phyloP scores from a whole-genome alignment of 2,797 vertebrate genomes.

The Zalophus californianus region DNA sequence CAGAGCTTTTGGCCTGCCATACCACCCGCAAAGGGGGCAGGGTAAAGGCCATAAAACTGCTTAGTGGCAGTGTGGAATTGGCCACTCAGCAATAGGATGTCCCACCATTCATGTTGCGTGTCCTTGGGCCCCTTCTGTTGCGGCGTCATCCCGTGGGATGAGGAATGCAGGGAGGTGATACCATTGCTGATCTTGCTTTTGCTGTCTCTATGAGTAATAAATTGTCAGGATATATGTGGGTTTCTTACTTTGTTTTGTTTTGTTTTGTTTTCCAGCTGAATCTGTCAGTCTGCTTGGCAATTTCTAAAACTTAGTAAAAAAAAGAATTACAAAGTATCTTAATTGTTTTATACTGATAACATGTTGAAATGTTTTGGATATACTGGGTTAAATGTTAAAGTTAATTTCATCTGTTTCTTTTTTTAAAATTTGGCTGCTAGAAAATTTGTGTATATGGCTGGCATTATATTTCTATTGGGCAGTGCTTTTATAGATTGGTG shows the following conservation, averaged over 20 bases:
- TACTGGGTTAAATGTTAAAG: slow-evolving; percentile 29
- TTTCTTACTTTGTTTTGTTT: neutral
- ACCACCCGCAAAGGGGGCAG: neutral
- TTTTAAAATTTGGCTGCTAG: slow-evolving; percentile 19
- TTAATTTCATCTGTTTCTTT: slow-evolving; percentile 26
- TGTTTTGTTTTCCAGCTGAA: neutral
- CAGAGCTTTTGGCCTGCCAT: neutral
- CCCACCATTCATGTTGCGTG: neutral
- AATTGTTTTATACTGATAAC: slow-evolving; percentile 45
- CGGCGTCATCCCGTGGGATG: neutral
- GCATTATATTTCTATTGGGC: slow-evolving; percentile 43
- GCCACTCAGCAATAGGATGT: neutral
- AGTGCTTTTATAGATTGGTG: neutral
- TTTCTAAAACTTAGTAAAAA: neutral
- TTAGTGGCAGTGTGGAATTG: neutral
- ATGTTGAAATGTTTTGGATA: slow-evolving; percentile 32
- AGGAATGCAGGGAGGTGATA: neutral
- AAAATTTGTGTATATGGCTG: slow-evolving; percentile 19
- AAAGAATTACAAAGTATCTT: neutral
- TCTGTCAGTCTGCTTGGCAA: neutral
- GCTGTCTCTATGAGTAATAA: slow-evolving; percentile 23
- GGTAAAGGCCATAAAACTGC: neutral
- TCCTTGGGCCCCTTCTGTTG: slow-evolving; percentile 29
- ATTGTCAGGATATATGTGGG: neutral
- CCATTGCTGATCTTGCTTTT: neutral